phyloP scores from a whole-genome alignment of 1,140 invertebrate genomes.

The Pteromalus puparum region DNA sequence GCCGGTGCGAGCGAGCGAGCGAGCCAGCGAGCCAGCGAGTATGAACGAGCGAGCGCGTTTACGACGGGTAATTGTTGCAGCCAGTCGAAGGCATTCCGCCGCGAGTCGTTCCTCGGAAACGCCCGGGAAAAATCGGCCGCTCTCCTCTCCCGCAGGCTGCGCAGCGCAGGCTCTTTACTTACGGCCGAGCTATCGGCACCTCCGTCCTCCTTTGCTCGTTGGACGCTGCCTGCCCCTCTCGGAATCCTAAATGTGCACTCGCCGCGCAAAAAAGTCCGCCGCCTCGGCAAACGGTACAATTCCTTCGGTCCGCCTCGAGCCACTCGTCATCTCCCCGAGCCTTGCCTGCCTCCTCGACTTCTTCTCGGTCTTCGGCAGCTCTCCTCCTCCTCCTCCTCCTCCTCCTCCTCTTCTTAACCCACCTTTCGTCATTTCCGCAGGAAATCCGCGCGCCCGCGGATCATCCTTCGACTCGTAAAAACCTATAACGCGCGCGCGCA shows the following conservation, averaged over 20 bases:
- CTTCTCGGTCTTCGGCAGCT: too few species aligned
- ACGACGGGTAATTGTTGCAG: slow-evolving; percentile 68
- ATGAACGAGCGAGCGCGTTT: slow-evolving; percentile 57
- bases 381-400: neutral
- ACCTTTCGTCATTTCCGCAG: slow-evolving; percentile 39
- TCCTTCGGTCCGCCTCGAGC: slow-evolving; percentile 21
- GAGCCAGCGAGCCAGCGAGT: slow-evolving; percentile 40
- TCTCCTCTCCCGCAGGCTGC: neutral
- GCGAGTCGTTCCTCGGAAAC: slow-evolving; percentile 62
- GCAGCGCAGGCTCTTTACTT: neutral
- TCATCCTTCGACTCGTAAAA: neutral
- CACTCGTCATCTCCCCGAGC: neutral
- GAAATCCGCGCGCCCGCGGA: slow-evolving; percentile 20
- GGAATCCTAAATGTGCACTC: slow-evolving; percentile 25
- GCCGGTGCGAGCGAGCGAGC: slow-evolving; percentile 24
- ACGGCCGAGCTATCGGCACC: neutral
- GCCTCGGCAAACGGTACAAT: slow-evolving; percentile 15
- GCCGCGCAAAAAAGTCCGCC: slow-evolving; percentile 1
- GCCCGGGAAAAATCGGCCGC: slow-evolving; percentile 59
- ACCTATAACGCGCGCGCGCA: neutral
- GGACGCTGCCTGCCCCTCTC: slow-evolving; percentile 6
- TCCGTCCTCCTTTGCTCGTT: neutral
- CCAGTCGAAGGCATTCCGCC: slow-evolving; percentile 62
- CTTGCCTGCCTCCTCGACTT: neutral
- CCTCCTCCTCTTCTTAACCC: slow-evolving; percentile 33